Conservation (phyloP, 2,888 invertebrate genomes). For the Sicus ferrugineus region DNA sequence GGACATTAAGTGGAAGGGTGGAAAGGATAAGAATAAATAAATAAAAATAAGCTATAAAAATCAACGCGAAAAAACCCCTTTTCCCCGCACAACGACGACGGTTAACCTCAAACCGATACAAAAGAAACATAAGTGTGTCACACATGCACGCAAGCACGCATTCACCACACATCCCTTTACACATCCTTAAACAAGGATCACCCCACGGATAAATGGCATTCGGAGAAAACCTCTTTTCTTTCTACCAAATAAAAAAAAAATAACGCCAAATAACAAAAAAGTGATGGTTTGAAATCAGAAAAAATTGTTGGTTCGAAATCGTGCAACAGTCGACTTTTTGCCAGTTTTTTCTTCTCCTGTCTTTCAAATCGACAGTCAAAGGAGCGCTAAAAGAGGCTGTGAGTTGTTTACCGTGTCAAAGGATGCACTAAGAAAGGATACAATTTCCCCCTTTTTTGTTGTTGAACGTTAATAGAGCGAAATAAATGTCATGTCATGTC, state of each 20-base stretch:
- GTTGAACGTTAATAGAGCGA: conserved; percentile 39
- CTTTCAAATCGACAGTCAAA: not conserved
- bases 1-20: not conserved
- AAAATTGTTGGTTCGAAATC: not conserved
- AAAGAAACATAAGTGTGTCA: not conserved
- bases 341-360: not conserved
- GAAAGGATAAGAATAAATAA: not conserved
- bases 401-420: not conserved
- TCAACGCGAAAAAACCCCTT: conserved; percentile 14
- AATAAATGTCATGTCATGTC: conserved; percentile 42
- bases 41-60: not conserved
- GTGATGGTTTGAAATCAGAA: too few relatives aligned
- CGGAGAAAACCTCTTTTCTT: not conserved
- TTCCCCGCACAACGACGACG: conserved; percentile 7
- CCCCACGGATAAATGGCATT: conserved; percentile 6
- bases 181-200: conserved; percentile 1
- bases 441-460: not conserved
- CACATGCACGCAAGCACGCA: not conserved
- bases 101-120: conserved; percentile 23
- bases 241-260: not conserved
- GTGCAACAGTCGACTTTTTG: not conserved
- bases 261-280: not conserved
- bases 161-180: not conserved
- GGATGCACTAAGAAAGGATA: conserved; percentile 1
- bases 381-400: not conserved